Conservation (phyloP, 2,113 vertebrate species). For the mouse (Mus musculus) region DNA sequence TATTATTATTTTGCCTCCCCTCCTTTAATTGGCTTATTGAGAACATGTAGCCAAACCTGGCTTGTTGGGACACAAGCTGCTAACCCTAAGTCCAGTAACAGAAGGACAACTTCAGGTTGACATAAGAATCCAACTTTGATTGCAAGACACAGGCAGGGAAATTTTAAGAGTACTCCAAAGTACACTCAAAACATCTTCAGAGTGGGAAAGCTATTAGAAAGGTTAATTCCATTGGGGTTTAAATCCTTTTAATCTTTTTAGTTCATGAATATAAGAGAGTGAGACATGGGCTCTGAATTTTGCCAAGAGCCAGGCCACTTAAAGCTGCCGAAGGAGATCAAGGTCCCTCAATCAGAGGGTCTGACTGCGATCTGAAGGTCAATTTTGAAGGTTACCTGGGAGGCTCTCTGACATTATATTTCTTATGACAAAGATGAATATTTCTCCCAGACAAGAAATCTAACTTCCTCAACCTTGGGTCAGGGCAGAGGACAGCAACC, state of each 20-base stretch:
- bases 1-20: not conserved
- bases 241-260: conserved; percentile 1
- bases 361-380: not conserved
- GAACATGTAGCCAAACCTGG: not conserved
- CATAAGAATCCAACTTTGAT: not conserved
- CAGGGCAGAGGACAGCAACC: not conserved
- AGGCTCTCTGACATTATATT: not conserved
- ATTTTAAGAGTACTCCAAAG: not conserved
- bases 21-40: not conserved
- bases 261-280: not conserved
- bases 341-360: not conserved
- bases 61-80: not conserved
- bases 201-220: not conserved
- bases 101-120: not conserved
- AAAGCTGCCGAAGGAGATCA: no score
- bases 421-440: not conserved
- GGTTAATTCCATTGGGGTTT: not conserved
- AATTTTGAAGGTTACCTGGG: not conserved
- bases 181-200: conserved; percentile 20
- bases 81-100: no score
- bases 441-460: not conserved
- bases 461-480: not conserved
- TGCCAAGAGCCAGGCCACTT: rapidly evolving
- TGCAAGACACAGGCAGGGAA: not conserved
- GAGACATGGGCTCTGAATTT: not conserved